Evolutionary conservation across 1,140 invertebrate genomes (phyloP), one percentile per base, ranked within the genome.

Genomic region (Plodia interpunctella): DNA sequence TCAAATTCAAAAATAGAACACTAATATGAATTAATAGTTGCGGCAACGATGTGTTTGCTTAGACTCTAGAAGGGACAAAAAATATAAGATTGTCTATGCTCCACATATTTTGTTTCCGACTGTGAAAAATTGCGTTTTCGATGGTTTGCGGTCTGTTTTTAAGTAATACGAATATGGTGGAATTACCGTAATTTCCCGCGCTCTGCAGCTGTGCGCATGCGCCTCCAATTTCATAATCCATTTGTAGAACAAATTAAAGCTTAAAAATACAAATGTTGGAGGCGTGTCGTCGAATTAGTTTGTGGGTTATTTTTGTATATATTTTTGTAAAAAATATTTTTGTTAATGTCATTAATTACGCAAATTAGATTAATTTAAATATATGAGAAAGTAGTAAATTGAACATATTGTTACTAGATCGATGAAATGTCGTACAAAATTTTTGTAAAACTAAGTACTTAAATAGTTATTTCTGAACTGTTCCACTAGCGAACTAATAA

Each of bases 71-170:
- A 49, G 19, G 68, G 72, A 78, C 78, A 80, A 70, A 64, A 63
- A 57, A 65, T 56, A 67, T 67, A n/a, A n/a, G n/a, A 74, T 78
- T 80, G 67, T 65, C 50, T 71, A 74, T 68, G 74, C 64, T 72
- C 61, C 67, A 67, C 69, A 76, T 85, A 84, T 86, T 60, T 85
- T 87, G 80, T 78, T 82, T 85, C 80, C 64, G 72, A 75, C 75
- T 86, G 80, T 88, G 85, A 88, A 88, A 78, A 88, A 88, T 88
- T 68, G 80, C 67, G 74, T 87, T 88, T 76, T 74, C 63, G 75
- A 72, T 72, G 83, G 83, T 86, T 74, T 82, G 85, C 71, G 83
- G 83, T 85, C 44, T 59, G 66, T 73, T 67, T 78, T 83, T 82
- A 81, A 85, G 78, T 75, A 78, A 78, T 84, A 87, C 68, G 74